Evolutionary conservation across 2,113 vertebrate genomes (phyloP).

Genomic region (Harpagus bidentatus): DNA sequence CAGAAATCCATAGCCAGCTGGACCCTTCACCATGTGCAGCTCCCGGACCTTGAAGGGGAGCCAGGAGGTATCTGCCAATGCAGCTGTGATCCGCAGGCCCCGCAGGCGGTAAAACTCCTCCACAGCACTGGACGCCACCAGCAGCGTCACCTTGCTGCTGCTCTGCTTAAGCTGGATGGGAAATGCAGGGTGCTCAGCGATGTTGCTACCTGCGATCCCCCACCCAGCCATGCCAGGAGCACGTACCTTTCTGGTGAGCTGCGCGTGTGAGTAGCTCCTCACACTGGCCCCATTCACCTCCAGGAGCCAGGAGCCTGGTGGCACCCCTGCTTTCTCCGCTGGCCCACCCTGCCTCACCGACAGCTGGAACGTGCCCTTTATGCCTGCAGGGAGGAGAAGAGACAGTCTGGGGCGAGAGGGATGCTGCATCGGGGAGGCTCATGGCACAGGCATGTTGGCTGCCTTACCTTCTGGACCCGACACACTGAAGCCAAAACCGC

Average conservation of each 20-base stretch:
- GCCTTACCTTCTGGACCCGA: constrained; percentile 40
- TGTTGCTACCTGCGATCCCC: rapidly evolving
- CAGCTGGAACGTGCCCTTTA: constrained; percentile 76
- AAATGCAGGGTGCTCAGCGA: not conserved
- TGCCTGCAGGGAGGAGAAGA: constrained; percentile 64
- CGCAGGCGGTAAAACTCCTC: constrained; percentile 75
- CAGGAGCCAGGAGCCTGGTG: constrained; percentile 79
- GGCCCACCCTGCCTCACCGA: constrained; percentile 75
- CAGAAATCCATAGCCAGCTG: constrained; percentile 87
- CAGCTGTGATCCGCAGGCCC: constrained; percentile 77
- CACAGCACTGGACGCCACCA: constrained; percentile 82
- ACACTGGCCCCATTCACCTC: constrained; percentile 84
- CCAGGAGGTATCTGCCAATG: constrained; percentile 75
- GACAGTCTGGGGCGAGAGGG: not conserved
- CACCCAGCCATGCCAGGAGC: rapidly evolving
- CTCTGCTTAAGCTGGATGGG: constrained; percentile 79
- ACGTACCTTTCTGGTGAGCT: constrained; percentile 81
- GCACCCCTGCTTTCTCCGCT: constrained; percentile 83
- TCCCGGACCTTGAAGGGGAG: constrained; percentile 80
- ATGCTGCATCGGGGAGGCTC: rapidly evolving
- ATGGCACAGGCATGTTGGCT: rapidly evolving
- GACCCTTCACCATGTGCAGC: constrained; percentile 79
- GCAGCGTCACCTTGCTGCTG: constrained; percentile 75
- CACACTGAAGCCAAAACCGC: constrained; percentile 82
- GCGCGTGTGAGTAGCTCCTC: constrained; percentile 62